Base-by-base conservation (phyloP, 2,797 vertebrate species). In the Pogoniulus pusillus region DNA sequence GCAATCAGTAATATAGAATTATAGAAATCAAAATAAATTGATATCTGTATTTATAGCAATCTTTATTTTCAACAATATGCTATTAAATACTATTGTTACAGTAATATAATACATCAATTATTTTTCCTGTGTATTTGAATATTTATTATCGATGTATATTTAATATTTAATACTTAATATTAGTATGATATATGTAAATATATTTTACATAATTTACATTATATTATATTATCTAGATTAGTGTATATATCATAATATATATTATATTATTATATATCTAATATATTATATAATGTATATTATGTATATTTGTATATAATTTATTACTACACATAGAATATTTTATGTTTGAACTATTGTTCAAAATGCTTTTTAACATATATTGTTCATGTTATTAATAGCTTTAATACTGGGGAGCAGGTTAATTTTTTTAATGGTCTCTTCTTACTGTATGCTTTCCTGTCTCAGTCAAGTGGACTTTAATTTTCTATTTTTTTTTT, bases 381-480 rank as follows among this genome's bases (percentile, higher is more conserved):
- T 16, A n/a, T 32, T 72, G 10, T 63, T 17, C 12, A 13, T 59
- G 14, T 41, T 73, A 22, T 35, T 71, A 4, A 47, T 12, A 4
- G 54, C 9, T 60, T 71, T 34, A 43, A 13, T 58, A 65, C 2
- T 62, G 32, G 30, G 9, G 13, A 68, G 16, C 3, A 68, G 0
- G 2, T 20, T 43, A 47, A 12, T 9, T n/a, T 85, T 57, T 78
- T 58, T 47, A 34, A 45, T 51, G 19, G 3, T 1, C 1, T 57
- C 4, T 34, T 4, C 9, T 84, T 53, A 32, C 9, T 70, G 3
- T 43, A 29, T 29, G 1, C 3, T 77, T 85, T 32, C 75, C 47
- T 78, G n/a, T 35, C 4, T n/a, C 32, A 2, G 2, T 49, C 15
- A 39, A 4, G 45, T 4, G 45, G 0, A 4, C 20, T 59, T 68